Conservation (phyloP, 2,888 invertebrate genomes). For the Papilio protenor region DNA sequence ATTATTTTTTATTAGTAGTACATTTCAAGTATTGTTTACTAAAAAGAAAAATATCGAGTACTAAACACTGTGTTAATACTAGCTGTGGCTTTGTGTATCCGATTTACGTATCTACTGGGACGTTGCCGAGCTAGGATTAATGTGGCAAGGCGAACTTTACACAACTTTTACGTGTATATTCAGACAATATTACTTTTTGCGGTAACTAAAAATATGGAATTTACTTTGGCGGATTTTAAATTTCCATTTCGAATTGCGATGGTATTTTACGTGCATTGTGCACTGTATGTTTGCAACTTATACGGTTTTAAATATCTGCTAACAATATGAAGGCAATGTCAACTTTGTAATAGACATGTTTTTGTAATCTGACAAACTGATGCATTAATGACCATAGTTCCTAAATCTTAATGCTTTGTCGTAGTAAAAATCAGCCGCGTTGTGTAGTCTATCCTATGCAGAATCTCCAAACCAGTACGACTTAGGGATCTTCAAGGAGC, state of each 20-base stretch:
- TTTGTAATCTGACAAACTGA: too few species aligned
- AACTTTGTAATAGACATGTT: not conserved
- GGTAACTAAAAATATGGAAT: not conserved
- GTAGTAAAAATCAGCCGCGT: too few species aligned
- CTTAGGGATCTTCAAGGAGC: too few species aligned
- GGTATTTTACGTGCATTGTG: not conserved
- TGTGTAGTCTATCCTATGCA: too few species aligned
- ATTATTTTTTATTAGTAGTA: not conserved
- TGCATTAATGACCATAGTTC: too few species aligned
- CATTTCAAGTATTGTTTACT: not conserved
- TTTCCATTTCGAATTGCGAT: not conserved
- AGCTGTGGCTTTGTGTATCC: slow-evolving; percentile 15
- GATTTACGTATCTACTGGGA: slow-evolving; percentile 7
- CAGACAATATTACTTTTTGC: not conserved
- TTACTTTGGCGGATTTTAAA: not conserved
- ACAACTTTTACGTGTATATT: not conserved
- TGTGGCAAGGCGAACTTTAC: slow-evolving; percentile 7
- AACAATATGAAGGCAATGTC: not conserved
- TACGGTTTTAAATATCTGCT: not conserved
- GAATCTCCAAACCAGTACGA: too few species aligned
- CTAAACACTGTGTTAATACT: slow-evolving; percentile 14
- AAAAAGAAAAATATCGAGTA: not conserved
- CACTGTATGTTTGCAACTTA: not conserved
- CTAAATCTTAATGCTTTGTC: too few species aligned
- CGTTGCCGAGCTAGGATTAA: slow-evolving; percentile 1